A percentile compares a stretch with the other conserved stretches of the same genome.
These are phyloP conservation scores for Psittacula echo DNA, from an alignment of 2,797 vertebrate genomes.

Conservation along the genomic window DNA sequence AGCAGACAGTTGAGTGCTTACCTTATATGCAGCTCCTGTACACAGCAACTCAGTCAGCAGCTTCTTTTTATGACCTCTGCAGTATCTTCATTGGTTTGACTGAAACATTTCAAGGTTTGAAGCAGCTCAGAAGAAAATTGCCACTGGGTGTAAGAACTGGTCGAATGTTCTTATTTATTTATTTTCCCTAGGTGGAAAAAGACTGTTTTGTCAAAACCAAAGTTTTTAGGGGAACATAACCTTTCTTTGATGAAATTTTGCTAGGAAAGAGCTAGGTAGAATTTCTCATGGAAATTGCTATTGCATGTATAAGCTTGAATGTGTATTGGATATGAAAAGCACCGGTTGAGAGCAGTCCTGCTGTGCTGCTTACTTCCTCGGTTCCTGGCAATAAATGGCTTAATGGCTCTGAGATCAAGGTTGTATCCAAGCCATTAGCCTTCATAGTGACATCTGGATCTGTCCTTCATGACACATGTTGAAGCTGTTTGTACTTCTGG, in stretches of 20 bases:
- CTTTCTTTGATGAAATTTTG: not conserved
- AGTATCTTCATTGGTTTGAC: not conserved
- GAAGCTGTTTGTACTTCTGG: not conserved
- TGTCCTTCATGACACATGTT: not conserved
- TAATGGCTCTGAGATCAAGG: not conserved
- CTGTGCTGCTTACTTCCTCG: not conserved
- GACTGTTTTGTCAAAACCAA: not conserved
- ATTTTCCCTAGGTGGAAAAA: not conserved
- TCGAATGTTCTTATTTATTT: not conserved
- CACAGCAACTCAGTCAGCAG: not conserved
- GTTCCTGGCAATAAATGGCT: not conserved
- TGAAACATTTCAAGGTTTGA: conserved; percentile 10
- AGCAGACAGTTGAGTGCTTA: not conserved
- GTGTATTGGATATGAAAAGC: not conserved
- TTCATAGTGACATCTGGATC: not conserved
- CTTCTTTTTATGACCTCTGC: not conserved
- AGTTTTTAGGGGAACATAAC: not conserved
- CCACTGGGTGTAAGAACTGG: not conserved
- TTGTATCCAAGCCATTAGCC: not conserved
- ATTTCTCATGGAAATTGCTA: not conserved
- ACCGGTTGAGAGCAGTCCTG: not conserved
- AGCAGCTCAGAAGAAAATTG: not conserved
- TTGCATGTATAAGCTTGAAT: not conserved
- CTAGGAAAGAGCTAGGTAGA: not conserved
- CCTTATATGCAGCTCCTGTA: fast-evolving